Conservation (phyloP, 1,140 invertebrate genomes). For the Thrips palmi region DNA sequence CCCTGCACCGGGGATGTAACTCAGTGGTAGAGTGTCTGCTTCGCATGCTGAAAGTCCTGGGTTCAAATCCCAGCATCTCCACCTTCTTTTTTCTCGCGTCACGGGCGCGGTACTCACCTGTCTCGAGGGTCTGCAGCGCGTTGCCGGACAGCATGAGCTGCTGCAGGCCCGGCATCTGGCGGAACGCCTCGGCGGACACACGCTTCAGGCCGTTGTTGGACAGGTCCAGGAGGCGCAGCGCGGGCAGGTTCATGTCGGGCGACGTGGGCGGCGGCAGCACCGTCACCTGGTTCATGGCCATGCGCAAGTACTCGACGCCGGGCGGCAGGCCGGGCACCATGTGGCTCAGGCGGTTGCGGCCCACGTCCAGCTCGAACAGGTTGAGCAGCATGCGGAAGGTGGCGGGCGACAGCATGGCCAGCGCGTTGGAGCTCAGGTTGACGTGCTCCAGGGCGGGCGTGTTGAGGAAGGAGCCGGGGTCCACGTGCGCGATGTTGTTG, state of each 20-base stretch:
- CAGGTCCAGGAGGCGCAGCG: conserved; percentile 50
- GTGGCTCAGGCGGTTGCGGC: conserved; percentile 49
- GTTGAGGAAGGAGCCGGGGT: conserved; percentile 48
- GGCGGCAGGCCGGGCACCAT: conserved; percentile 50
- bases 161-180: conserved; percentile 44
- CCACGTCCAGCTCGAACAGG: conserved; percentile 60
- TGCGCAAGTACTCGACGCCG: conserved; percentile 55
- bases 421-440: conserved; percentile 17
- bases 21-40: conserved; percentile 61
- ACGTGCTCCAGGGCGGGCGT: conserved; percentile 49
- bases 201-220: conserved; percentile 48
- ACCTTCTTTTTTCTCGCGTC: conserved; percentile 23
- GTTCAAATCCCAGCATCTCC: conserved; percentile 55
- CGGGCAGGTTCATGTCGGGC: conserved; percentile 45
- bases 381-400: conserved; percentile 52
- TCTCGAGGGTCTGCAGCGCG: conserved; percentile 45
- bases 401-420: conserved; percentile 18
- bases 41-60: conserved; percentile 59
- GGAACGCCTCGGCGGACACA: conserved; percentile 41
- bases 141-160: conserved; percentile 62
- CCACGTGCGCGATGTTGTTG: conserved; percentile 50
- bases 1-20: conserved; percentile 37
- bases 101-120: no score
- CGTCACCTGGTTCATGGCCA: conserved; percentile 53
- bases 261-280: conserved; percentile 38